Evolutionary conservation across 2,797 vertebrate genomes (phyloP), one percentile per base, ranked within the genome.

Genomic region (Phataginus tetradactyla): DNA sequence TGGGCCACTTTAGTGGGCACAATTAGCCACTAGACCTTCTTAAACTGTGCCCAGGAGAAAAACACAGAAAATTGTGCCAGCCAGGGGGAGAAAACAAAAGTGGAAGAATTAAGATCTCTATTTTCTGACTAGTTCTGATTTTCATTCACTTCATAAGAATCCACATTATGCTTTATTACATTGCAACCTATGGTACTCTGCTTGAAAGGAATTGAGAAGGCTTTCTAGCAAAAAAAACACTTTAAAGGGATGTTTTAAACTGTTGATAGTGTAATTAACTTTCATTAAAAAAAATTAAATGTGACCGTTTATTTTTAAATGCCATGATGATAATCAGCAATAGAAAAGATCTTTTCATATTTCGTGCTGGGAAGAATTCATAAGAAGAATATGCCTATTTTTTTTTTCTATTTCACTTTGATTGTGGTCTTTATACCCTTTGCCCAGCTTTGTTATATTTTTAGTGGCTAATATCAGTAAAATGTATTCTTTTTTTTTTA

Each of bases 91-190:
- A 74, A 84, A 72, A 42, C 51, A 78, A 86, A 11, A 57, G 1
- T 68, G 21, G 32, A 55, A 23, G 69, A n/a, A 90, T 89, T 87
- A 55, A 63, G 25, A 69, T 63, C 23, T 75, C 5, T 72, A 39
- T 66, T 87, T 77, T 18, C 17, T 81, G 95, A 53, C 68, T 53
- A 88, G 42, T 75, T 32, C 49, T 86, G 1, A 39, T 81, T 85
- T 94, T 90, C 27, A 95, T 49, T 96, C 53, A 69, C 5, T 94
- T 90, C 32, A 11, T 74, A 77, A 89, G 66, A 87, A 77, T 81
- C 94, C 66, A 84, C 49, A 23, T 83, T 91, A 17, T 75, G 2
- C 12, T 86, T 69, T 92, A 45, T 39, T 20, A 74, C 7, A 37
- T 94, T 74, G 86, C 74, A 64, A 42, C 45, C 9, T 79, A 64